These are phyloP conservation scores for Achroia grisella DNA, from an alignment of 1,140 invertebrate genomes.

Conservation along the genomic window DNA sequence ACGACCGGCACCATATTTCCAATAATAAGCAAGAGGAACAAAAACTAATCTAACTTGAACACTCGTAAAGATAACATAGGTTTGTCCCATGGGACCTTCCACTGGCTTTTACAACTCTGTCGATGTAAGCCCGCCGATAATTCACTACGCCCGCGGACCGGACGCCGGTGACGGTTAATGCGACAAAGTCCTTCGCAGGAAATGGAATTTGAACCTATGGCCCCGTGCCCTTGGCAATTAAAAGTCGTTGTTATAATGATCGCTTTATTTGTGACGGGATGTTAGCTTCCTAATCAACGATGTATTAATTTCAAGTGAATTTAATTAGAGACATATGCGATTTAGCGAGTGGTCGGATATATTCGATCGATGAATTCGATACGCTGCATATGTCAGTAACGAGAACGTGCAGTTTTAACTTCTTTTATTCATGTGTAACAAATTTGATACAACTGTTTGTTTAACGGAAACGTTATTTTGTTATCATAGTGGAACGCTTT, in stretches of 20 bases:
- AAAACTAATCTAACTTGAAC: conserved; percentile 62
- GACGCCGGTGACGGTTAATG: conserved; percentile 7
- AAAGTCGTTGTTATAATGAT: conserved; percentile 26
- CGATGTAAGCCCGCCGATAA: conserved; percentile 38
- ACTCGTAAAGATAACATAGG: conserved; percentile 55
- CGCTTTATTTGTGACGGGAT: conserved; percentile 3
- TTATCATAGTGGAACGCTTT: too few relatives aligned
- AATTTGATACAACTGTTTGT: too few relatives aligned
- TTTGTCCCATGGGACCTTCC: conserved; percentile 34
- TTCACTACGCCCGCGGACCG: conserved; percentile 20
- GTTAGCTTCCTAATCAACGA: too few relatives aligned
- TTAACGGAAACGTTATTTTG: too few relatives aligned
- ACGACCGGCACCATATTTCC: conserved; percentile 27
- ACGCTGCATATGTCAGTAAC: too few relatives aligned
- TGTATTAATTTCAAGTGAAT: too few relatives aligned
- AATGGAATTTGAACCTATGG: conserved; percentile 7
- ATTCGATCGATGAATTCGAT: too few relatives aligned
- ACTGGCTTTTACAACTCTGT: conserved; percentile 56
- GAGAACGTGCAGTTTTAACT: too few relatives aligned
- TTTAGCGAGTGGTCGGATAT: too few relatives aligned
- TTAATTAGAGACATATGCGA: too few relatives aligned
- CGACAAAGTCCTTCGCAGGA: conserved; percentile 20
- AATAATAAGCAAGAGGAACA: conserved; percentile 45
- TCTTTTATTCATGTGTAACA: too few relatives aligned
- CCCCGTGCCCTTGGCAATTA: conserved; percentile 22